A percentile compares a stretch with the other conserved stretches of the same genome.
phyloP scores from a whole-genome alignment of 2,888 invertebrate genomes.

The Tachina grossa region DNA sequence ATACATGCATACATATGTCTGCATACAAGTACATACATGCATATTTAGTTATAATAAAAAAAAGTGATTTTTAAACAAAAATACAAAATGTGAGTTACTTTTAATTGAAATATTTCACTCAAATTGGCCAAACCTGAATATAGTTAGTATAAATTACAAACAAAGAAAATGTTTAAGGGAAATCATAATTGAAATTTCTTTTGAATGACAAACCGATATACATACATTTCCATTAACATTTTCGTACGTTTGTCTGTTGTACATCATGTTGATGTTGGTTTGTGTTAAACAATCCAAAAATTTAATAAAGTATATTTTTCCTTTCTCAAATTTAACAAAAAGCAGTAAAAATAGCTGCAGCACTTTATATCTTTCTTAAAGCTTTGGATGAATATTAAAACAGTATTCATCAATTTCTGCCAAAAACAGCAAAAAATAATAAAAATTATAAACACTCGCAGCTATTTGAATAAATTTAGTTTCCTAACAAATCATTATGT shows the following conservation, averaged over 20 bases:
- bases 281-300: conserved; percentile 23
- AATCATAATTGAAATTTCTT: conserved; percentile 13
- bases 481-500: too few species aligned
- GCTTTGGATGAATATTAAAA: conserved; percentile 47
- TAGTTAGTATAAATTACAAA: neutral
- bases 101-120: neutral
- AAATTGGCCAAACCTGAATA: conserved; percentile 12
- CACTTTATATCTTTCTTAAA: conserved; percentile 45
- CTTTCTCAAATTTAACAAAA: neutral
- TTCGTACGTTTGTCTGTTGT: neutral
- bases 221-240: too few species aligned
- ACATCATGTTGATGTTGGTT: conserved; percentile 7
- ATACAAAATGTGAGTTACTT: neutral
- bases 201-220: neutral
- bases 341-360: neutral
- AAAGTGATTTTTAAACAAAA: too few species aligned
- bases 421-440: neutral
- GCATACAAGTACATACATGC: too few species aligned
- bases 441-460: neutral
- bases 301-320: conserved; percentile 15
- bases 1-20: too few species aligned
- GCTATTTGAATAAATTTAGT: neutral
- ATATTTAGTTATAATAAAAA: neutral
- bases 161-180: neutral
- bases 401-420: conserved; percentile 30